Evolutionary conservation across 2,888 invertebrate species (phyloP).

Genomic region (Lottia scabra): DNA sequence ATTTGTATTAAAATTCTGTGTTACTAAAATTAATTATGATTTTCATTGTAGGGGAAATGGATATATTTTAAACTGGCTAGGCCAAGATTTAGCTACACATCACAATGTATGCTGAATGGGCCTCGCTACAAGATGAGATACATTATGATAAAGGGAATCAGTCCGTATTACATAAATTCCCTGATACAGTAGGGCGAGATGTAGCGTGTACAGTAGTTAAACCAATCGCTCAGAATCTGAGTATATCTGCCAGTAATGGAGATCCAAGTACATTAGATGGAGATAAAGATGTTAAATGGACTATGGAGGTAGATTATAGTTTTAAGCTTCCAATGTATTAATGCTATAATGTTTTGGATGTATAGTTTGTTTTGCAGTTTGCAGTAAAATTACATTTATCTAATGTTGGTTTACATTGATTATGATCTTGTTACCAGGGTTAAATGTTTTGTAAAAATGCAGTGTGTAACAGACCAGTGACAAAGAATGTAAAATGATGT

Average conservation of each 20-base stretch:
- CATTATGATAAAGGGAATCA: slow-evolving; percentile 66
- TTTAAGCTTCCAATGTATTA: too few relatives aligned
- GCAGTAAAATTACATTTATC: too few relatives aligned
- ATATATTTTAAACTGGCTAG: not conserved
- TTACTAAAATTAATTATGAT: too few relatives aligned
- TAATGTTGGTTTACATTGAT: too few relatives aligned
- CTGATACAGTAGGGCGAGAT: slow-evolving; percentile 80
- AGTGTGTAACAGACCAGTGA: too few relatives aligned
- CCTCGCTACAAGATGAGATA: slow-evolving; percentile 67
- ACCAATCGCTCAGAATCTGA: slow-evolving; percentile 80
- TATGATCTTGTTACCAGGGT: too few relatives aligned
- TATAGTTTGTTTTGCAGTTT: too few relatives aligned
- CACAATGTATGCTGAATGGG: slow-evolving; percentile 70
- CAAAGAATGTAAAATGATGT: too few relatives aligned
- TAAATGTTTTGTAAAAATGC: too few relatives aligned
- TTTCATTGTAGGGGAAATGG: not conserved
- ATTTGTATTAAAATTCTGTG: too few relatives aligned
- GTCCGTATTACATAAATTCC: slow-evolving; percentile 82
- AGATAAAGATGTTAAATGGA: slow-evolving; percentile 79
- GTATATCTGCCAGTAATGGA: slow-evolving; percentile 74
- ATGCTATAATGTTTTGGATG: too few relatives aligned
- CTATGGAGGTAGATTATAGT: slow-evolving; percentile 77
- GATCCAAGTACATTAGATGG: slow-evolving; percentile 84
- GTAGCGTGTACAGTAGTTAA: slow-evolving; percentile 85
- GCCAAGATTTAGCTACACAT: too few relatives aligned